These are phyloP conservation scores for Protophormia terraenovae DNA, from an alignment of 2,888 invertebrate genomes.

Conservation along the genomic window DNA sequence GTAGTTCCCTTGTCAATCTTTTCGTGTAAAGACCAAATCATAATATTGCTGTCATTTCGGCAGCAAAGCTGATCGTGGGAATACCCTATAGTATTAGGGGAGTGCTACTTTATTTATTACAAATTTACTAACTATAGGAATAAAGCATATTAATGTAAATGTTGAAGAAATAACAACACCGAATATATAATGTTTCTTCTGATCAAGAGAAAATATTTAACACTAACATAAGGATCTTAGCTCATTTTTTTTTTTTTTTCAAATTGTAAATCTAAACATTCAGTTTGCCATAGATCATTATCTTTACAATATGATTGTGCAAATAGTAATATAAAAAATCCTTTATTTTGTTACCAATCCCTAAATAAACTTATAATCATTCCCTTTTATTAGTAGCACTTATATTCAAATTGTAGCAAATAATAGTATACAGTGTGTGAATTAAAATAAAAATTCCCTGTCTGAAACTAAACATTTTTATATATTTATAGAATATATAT, in stretches of 20 bases:
- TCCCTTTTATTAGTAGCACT: not conserved
- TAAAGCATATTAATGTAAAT: too few relatives aligned
- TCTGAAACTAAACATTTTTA: constrained; percentile 18
- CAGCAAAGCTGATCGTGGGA: not conserved
- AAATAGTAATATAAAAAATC: too few relatives aligned
- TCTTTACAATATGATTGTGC: too few relatives aligned
- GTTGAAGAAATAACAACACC: too few relatives aligned
- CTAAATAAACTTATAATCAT: not conserved
- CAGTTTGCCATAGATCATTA: too few relatives aligned
- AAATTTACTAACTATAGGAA: too few relatives aligned
- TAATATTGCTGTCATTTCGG: constrained; percentile 1
- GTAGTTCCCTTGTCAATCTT: constrained; percentile 79
- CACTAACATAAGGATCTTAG: too few relatives aligned
- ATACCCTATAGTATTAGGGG: not conserved
- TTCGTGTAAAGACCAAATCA: constrained; percentile 53
- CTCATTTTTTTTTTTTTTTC: too few relatives aligned
- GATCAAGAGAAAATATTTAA: too few relatives aligned
- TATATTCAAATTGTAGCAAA: constrained; percentile 18
- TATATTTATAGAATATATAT: not conserved
- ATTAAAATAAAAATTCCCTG: constrained; percentile 40
- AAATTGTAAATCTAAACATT: too few relatives aligned
- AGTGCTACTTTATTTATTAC: too few relatives aligned
- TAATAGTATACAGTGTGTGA: constrained; percentile 13
- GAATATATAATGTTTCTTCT: too few relatives aligned
- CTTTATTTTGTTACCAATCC: not conserved